phyloP scores from a whole-genome alignment of 2,797 vertebrate species.

The Bradypus variegatus region DNA sequence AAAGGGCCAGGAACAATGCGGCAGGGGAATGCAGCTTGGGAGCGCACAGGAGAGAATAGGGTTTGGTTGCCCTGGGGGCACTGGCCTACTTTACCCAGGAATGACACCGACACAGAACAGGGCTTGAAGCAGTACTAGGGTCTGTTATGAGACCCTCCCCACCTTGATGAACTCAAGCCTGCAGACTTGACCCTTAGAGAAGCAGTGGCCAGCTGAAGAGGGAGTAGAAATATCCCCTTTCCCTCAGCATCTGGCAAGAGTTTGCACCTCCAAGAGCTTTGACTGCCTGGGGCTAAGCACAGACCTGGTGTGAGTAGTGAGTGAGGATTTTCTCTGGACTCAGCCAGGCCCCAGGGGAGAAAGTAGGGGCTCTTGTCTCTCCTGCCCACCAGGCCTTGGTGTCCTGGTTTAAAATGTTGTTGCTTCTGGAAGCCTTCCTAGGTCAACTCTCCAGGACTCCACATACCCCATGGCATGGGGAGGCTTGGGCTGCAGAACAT shows the following conservation, averaged over 20 bases:
- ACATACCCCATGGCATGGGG: rapidly evolving
- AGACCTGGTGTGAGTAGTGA: background rate
- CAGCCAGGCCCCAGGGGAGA: background rate
- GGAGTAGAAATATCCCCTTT: background rate
- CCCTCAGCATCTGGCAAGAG: background rate
- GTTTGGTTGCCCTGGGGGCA: background rate
- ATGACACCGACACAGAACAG: background rate
- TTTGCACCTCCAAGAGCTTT: background rate
- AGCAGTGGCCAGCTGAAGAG: background rate
- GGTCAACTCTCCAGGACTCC: background rate
- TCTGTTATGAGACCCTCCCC: background rate
- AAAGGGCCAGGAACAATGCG: background rate
- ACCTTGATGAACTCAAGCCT: background rate
- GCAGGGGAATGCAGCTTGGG: background rate
- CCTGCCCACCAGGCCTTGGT: background rate
- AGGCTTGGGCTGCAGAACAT: background rate
- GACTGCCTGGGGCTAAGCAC: background rate
- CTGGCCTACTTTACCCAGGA: background rate
- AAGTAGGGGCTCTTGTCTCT: background rate
- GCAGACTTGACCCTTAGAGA: background rate
- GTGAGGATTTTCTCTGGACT: background rate
- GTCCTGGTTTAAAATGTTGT: background rate
- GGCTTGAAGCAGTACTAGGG: background rate
- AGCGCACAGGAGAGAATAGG: background rate
- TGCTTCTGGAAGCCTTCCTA: background rate